Base-by-base conservation (phyloP, 2,113 vertebrate genomes). In the Pedetes capensis region DNA sequence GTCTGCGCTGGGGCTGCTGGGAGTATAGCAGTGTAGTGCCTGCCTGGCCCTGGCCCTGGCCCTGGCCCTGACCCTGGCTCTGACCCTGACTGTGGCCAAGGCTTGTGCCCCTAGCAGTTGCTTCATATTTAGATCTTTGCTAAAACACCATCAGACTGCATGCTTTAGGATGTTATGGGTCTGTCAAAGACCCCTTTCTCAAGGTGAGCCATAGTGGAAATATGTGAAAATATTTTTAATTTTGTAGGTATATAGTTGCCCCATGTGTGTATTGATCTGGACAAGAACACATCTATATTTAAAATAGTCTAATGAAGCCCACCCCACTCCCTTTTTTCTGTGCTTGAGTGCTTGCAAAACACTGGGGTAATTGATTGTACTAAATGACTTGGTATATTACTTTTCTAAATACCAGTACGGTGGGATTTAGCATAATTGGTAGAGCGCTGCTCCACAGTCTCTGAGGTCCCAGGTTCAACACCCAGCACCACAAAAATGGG, bases 341-440 rank as follows among this genome's bases (percentile, higher is more conserved):
- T 89, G 25, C 32, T 79, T 55, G 83, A 89, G 55, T 76, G 39
- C 74, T 76, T 79, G 51, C 63, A 91, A 92, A 93, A 55, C 32
- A 55, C 34, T n/a, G 17, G 71, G 34, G 32, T 74, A 89, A 81
- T 71, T 78, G 44, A 61, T 64, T 64, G 1, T 61, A 16, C 20
- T n/a, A 25, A 44, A 63, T 87, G 84, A 63, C 64, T 59, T 81
- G 57, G 39, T 55, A 8, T 51, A 61, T 87, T 78, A 76, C 68
- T 63, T 72, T 51, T 68, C 18, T 37, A 55, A 90, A 29, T 44
- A 83, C 53, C 32, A 63, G 61, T n/a, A n/a, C n/a, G n/a, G n/a
- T n/a, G n/a, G n/a, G n/a, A n/a, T n/a, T n/a, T n/a, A n/a, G n/a
- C n/a, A n/a, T n/a, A n/a, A n/a, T n/a, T n/a, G n/a, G n/a, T n/a